Base-by-base conservation (phyloP, 2,888 invertebrate species). In the Eupithecia inturbata region DNA sequence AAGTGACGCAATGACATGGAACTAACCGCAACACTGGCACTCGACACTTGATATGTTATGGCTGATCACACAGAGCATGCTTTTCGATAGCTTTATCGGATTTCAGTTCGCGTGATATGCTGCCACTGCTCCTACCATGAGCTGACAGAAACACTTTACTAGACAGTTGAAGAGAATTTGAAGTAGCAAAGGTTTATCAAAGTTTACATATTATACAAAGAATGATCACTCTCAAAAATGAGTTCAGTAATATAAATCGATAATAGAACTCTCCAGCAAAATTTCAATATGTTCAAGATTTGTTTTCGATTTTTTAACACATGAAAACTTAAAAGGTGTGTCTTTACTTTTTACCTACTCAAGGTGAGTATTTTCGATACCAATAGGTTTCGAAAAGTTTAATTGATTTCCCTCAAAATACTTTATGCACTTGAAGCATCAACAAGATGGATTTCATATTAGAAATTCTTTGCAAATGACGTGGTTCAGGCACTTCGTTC, bases 41-140 rank as follows among this genome's bases (percentile, higher is more conserved):
- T 68, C 67, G 67, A 71, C 67, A 57, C 41, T 67, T 39, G 64
- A 63, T 67, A 45, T 70, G 45, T 62, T 63, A 67, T 63, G 68
- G 72, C 31, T 70, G 72, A 75, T 75, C 60, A 68, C 66, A 72
- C 67, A 75, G 77, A 70, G 62, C 66, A 64, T 77, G 75, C 76
- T 75, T 67, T 74, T 41, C 14, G 69, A 63, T 74, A 69, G 68
- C 74, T 71, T 66, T 68, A 68, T 68, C 53, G 67, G 62, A 70
- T 70, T 49, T 39, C 28, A 68, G 16, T 36, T 69, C 36, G 67
- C 41, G 22, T 68, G 45, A 69, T 14, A 57, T 66, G 41, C 57
- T 45, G 63, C 28, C n/a, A 57, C 3, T 41, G 14, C 28, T 68
- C 41, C 4, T 66, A 26, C 57, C 22, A 53, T 26, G 22, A 26